phyloP scores from a whole-genome alignment of 2,797 vertebrate genomes.

The Muscicapa striata region DNA sequence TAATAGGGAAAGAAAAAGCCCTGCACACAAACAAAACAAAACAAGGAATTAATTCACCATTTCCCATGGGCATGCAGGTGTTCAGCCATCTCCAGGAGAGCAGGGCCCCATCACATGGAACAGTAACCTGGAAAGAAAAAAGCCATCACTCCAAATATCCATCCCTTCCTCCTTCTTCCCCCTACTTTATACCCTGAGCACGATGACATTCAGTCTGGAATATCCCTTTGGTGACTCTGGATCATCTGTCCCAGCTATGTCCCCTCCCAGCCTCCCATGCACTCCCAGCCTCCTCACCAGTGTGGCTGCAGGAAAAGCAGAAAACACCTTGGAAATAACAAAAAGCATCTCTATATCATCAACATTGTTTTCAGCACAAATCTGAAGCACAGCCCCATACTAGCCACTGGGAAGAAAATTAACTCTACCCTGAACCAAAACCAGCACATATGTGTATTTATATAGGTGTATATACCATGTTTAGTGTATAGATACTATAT shows the following conservation, averaged over 20 bases:
- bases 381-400: not conserved
- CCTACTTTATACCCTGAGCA: not conserved
- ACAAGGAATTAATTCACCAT: not conserved
- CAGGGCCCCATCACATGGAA: fast-evolving
- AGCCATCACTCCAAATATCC: fast-evolving
- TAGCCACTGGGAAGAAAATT: not conserved
- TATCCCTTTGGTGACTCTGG: not conserved
- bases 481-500: not conserved
- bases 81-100: not conserved
- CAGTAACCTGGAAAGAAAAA: not conserved
- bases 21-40: not conserved
- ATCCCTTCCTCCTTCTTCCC: not conserved
- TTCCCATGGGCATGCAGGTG: fast-evolving
- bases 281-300: not conserved
- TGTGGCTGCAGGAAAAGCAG: not conserved
- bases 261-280: fast-evolving
- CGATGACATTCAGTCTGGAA: not conserved
- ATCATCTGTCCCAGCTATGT: not conserved
- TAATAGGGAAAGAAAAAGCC: not conserved
- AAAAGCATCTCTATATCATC: fast-evolving
- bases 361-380: not conserved
- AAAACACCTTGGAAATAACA: not conserved
- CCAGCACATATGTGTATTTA: not conserved
- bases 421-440: fast-evolving
- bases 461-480: fast-evolving